A percentile compares a stretch with the other conserved stretches of the same genome.
Evolutionary conservation across 2,888 invertebrate species (phyloP).

Genomic region (Agonopterix arenella): DNA sequence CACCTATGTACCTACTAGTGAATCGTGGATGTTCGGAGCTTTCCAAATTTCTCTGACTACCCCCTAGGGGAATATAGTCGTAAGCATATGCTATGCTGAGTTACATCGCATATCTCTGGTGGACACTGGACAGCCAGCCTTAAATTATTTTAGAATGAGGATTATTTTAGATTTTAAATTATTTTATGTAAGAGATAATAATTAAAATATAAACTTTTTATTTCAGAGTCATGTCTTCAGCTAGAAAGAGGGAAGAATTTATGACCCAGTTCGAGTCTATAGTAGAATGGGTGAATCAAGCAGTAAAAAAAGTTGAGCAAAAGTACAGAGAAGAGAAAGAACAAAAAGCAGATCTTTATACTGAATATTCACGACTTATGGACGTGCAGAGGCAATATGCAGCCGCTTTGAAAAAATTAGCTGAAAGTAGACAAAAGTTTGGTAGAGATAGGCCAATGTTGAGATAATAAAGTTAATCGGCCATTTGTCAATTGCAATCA

Average conservation of each 20-base stretch:
- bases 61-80: too few relatives aligned
- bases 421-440: conserved; percentile 50
- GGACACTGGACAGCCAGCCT: too few relatives aligned
- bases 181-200: background rate
- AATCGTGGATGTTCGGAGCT: background rate
- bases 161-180: background rate
- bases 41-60: background rate
- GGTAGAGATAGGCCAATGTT: conserved; percentile 8
- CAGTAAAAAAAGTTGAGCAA: conserved; percentile 84
- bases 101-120: background rate
- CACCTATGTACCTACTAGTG: too few relatives aligned
- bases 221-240: conserved; percentile 87
- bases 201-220: conserved; percentile 33
- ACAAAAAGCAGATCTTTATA: conserved; percentile 46
- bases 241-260: conserved; percentile 90
- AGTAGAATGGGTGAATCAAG: conserved; percentile 92
- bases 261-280: conserved; percentile 93
- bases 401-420: conserved; percentile 57
- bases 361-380: conserved; percentile 57
- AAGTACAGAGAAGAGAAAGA: conserved; percentile 65
- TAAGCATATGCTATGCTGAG: background rate
- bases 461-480: background rate
- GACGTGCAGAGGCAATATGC: conserved; percentile 68
- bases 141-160: too few relatives aligned
- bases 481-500: too few relatives aligned